Base-by-base conservation (phyloP, 2,113 vertebrate species). In the Tachuris rubrigastra region DNA sequence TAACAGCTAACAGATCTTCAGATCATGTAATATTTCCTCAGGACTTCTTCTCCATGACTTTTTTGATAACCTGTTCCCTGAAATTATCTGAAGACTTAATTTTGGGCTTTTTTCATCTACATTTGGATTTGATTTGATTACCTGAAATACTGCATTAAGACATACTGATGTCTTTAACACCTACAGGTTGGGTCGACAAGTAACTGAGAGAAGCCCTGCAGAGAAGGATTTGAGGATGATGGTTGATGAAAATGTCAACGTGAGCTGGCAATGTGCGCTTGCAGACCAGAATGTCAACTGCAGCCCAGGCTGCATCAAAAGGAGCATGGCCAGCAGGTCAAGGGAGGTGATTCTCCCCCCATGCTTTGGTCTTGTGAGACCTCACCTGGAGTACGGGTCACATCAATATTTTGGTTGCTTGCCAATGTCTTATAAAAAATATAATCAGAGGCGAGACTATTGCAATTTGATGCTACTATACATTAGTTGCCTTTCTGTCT, bases 351-450 rank as follows among this genome's bases (percentile, higher is more conserved):
- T 72, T 72, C 39, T 52, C 25, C 12, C 24, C 24, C 25, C n/a
- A 37, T 71, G 19, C 67, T 60, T 46, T 71, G 66, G 20, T 18
- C 31, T 62, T 31, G 3, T 31, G 37, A 72, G 67, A 83, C 12
- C 31, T 10, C 80, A 52, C 8, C 37, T 52, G 25, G 5, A 62
- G 13, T 3, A 8, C n/a, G n/a, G n/a, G n/a, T 98, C 96, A 14
- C 74, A 96, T 96, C 95, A 97, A 85, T 97, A 97, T 98, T 98
- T 86, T 59, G 98, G 97, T 96, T 97, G 41, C 20, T 91, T 95
- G 96, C 96, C 97, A 98, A 66, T n/a, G 44, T 62, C 96, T 98
- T 97, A 97, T 96, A 97, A 98, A 98, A 98, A 97, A 95, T 79
- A 93, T 90, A 98, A 98, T 97, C 97, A 97, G 62, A 97, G 91